Conservation (phyloP, 2,888 invertebrate species). For the Crossocerus cetratus region DNA sequence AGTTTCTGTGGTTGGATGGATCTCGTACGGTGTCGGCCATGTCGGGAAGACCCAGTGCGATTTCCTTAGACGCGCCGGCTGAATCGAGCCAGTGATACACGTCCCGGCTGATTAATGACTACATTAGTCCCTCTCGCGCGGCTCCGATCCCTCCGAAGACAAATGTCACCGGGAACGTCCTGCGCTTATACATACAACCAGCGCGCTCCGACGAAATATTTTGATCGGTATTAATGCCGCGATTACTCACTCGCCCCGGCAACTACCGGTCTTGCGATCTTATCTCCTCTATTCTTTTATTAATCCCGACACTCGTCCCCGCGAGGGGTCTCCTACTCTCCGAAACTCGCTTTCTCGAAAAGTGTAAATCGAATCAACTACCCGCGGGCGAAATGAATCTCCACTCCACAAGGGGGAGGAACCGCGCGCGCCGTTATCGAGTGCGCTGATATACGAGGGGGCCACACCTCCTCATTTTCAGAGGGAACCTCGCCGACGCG, state of each 20-base stretch:
- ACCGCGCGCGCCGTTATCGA: conserved; percentile 12
- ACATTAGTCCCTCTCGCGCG: neutral
- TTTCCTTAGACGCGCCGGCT: no score
- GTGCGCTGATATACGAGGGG: conserved; percentile 57
- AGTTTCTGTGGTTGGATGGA: no score
- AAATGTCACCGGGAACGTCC: neutral
- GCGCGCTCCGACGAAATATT: neutral
- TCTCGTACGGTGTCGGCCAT: no score
- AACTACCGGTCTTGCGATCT: neutral
- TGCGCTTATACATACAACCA: neutral
- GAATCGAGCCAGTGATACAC: neutral
- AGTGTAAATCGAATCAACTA: neutral
- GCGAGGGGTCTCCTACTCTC: no score
- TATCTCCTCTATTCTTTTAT: neutral
- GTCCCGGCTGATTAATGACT: neutral
- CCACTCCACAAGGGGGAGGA: neutral
- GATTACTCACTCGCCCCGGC: conserved; percentile 1
- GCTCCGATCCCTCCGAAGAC: neutral
- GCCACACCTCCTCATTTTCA: conserved; percentile 62
- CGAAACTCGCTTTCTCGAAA: no score
- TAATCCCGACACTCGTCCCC: no score
- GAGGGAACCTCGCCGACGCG: conserved; percentile 42
- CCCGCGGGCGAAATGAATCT: no score
- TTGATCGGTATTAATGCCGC: neutral
- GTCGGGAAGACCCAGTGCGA: no score